Percentiles rank a stretch among this genome's conserved stretches.
Evolutionary conservation across 2,888 invertebrate genomes (phyloP).

Genomic region (Blastobasis lacticolella): DNA sequence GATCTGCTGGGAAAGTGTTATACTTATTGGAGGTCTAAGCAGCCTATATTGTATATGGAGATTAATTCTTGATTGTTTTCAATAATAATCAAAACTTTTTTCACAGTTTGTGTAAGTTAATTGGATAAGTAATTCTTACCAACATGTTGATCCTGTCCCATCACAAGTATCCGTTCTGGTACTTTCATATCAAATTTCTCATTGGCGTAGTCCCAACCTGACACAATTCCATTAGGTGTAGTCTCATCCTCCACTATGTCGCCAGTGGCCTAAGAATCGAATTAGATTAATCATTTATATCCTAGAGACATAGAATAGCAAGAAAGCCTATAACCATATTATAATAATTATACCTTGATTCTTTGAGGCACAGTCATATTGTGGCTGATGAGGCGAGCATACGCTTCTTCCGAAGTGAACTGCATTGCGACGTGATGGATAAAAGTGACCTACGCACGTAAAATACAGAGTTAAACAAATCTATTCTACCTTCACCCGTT

Average conservation of each 20-base stretch:
- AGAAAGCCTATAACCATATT: not conserved
- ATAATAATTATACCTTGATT: constrained; percentile 61
- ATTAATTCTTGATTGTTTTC: too few relatives aligned
- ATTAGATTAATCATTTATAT: not conserved
- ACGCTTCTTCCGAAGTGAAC: constrained; percentile 62
- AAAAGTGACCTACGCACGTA: too few relatives aligned
- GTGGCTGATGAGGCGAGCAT: constrained; percentile 64
- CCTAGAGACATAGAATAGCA: not conserved
- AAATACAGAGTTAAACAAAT: too few relatives aligned
- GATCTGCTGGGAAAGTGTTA: too few relatives aligned
- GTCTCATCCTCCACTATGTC: constrained; percentile 78
- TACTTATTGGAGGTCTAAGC: too few relatives aligned
- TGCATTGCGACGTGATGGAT: constrained; percentile 33
- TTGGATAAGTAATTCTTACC: constrained; percentile 39
- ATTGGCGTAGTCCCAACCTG: constrained; percentile 77
- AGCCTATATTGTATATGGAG: too few relatives aligned
- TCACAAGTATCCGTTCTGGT: constrained; percentile 92
- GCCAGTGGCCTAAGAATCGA: constrained; percentile 75
- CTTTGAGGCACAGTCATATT: constrained; percentile 70
- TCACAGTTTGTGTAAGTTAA: too few relatives aligned
- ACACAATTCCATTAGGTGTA: constrained; percentile 75
- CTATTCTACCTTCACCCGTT: too few relatives aligned
- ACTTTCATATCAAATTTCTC: constrained; percentile 94
- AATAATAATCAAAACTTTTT: too few relatives aligned
- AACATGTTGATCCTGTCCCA: constrained; percentile 83